Evolutionary conservation across 64 coral and sea anemone genomes (phyloP).

Genomic region (Montipora capricornis): DNA sequence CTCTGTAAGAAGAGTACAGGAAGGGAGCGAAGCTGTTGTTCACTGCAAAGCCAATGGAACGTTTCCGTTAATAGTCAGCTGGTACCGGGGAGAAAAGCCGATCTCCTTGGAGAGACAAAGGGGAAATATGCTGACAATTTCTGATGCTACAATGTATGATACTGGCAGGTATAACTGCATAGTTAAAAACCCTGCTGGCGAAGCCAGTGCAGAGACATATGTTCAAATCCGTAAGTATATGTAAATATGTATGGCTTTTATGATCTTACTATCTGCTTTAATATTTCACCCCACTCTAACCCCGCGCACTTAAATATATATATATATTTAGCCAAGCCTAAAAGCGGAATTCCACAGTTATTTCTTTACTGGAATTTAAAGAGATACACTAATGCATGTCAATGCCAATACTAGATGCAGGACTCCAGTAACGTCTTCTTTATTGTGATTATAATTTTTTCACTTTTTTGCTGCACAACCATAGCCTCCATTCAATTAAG

Average conservation of each 20-base stretch:
- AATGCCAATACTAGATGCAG: too few species aligned
- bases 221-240: constrained; percentile 76
- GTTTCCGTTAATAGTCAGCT: constrained; percentile 34
- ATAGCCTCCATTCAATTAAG: too few species aligned
- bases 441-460: too few species aligned
- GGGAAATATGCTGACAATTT: constrained; percentile 39
- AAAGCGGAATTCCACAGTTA: too few species aligned
- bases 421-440: too few species aligned
- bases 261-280: not conserved
- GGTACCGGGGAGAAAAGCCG: constrained; percentile 40
- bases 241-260: not conserved
- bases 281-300: too few species aligned
- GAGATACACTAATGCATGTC: too few species aligned
- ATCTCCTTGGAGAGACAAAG: not conserved
- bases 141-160: constrained; percentile 72
- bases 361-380: too few species aligned
- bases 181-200: constrained; percentile 82
- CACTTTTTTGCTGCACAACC: too few species aligned
- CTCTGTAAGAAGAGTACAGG: constrained; percentile 19
- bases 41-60: constrained; percentile 36
- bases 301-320: too few species aligned
- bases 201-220: constrained; percentile 29
- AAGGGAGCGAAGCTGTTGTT: constrained; percentile 12
- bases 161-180: constrained; percentile 68
- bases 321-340: too few species aligned